phyloP scores from a whole-genome alignment of 2,113 vertebrate genomes.

The Odocoileus virginianus region DNA sequence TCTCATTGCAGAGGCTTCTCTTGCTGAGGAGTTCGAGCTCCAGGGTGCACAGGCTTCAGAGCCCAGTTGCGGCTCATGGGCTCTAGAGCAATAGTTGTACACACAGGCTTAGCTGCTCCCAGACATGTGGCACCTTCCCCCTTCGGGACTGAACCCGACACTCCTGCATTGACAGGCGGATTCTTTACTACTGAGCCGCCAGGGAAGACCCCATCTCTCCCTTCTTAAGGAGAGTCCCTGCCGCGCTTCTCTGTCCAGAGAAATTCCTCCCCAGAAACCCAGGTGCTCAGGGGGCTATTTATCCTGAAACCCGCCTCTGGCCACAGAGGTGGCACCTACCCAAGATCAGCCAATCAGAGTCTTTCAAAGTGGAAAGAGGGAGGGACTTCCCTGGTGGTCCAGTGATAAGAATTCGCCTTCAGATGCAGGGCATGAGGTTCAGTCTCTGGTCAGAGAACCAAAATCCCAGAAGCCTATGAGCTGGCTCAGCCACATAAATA shows the following conservation, averaged over 20 bases:
- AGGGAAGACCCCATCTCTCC: neutral
- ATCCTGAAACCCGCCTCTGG: neutral
- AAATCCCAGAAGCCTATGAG: neutral
- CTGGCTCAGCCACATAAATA: neutral
- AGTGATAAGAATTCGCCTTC: neutral
- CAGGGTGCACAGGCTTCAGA: neutral
- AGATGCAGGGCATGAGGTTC: neutral
- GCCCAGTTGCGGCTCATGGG: neutral
- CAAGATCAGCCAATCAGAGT: neutral
- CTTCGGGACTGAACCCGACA: rapidly evolving
- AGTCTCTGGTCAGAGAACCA: neutral
- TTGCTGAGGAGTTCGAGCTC: neutral
- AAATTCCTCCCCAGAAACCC: neutral
- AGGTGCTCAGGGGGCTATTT: neutral
- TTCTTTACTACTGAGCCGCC: neutral
- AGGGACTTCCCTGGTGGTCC: neutral
- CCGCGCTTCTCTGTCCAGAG: neutral
- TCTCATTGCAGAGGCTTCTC: neutral
- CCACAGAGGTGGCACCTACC: neutral
- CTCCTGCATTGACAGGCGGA: neutral
- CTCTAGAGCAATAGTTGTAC: neutral
- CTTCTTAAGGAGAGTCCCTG: neutral
- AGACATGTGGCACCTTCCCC: neutral
- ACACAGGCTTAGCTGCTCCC: neutral
- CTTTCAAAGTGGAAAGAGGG: neutral